Percentiles rank a stretch among this genome's conserved stretches.
Evolutionary conservation across 2,888 invertebrate genomes (phyloP).

Genomic region (Nomada fucata): DNA sequence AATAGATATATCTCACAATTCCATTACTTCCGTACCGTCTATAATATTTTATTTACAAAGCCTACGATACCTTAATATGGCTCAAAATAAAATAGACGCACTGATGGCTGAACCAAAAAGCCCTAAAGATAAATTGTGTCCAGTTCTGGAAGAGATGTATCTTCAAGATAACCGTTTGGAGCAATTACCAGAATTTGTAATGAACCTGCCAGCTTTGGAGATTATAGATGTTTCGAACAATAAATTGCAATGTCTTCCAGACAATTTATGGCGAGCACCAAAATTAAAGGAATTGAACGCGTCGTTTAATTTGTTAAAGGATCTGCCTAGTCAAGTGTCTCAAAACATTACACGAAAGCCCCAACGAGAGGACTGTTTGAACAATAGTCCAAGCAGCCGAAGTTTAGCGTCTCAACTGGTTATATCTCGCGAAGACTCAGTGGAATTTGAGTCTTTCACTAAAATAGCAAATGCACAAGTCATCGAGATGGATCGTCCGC

Average conservation of each 20-base stretch:
- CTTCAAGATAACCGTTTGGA: slow-evolving; percentile 95
- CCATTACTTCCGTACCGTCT: slow-evolving; percentile 91
- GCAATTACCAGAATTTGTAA: slow-evolving; percentile 91
- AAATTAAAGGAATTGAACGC: slow-evolving; percentile 94
- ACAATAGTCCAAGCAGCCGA: slow-evolving; percentile 78
- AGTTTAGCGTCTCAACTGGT: slow-evolving; percentile 76
- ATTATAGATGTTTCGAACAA: slow-evolving; percentile 97
- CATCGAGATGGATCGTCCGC: slow-evolving; percentile 89
- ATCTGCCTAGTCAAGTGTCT: slow-evolving; percentile 86
- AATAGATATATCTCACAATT: slow-evolving; percentile 96
- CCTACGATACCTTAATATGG: slow-evolving; percentile 92
- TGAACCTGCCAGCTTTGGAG: slow-evolving; percentile 91
- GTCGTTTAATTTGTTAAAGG: slow-evolving; percentile 93
- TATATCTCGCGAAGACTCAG: slow-evolving; percentile 79
- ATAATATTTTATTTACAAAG: slow-evolving; percentile 94
- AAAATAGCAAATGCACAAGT: slow-evolving; percentile 82
- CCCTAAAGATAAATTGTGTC: slow-evolving; percentile 87
- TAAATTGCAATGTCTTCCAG: slow-evolving; percentile 93
- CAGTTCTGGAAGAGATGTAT: slow-evolving; percentile 94
- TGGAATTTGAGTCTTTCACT: slow-evolving; percentile 82
- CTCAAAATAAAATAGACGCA: slow-evolving; percentile 94
- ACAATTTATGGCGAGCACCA: slow-evolving; percentile 94
- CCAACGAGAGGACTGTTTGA: slow-evolving; percentile 75
- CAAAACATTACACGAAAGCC: slow-evolving; percentile 77
- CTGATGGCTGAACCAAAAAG: slow-evolving; percentile 86